Percentiles rank a stretch among this genome's conserved stretches.
Conservation (phyloP, 2,113 vertebrate species). For the Amazona vittata region DNA sequence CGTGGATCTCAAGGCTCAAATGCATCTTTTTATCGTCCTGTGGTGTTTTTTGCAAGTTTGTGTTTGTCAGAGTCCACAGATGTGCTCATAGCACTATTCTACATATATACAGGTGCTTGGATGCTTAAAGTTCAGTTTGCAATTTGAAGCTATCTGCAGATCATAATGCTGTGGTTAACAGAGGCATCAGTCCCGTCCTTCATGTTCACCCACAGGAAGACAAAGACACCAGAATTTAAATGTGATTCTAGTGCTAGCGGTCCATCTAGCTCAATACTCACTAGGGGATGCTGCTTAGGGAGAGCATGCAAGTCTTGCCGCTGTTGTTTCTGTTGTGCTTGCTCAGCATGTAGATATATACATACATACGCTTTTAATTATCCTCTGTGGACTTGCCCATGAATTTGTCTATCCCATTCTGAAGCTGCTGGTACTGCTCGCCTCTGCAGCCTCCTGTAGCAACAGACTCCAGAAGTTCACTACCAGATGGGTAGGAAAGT, state of each 20-base stretch:
- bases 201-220: not conserved
- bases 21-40: not conserved
- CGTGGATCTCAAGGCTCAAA: not conserved
- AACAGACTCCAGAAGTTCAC: not conserved
- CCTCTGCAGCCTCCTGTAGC: not conserved
- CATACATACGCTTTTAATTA: not conserved
- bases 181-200: not conserved
- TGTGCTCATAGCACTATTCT: not conserved
- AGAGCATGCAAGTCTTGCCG: not conserved
- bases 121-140: not conserved
- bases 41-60: not conserved
- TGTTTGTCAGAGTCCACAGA: not conserved
- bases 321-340: not conserved
- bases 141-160: not conserved
- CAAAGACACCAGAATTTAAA: not conserved
- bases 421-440: not conserved
- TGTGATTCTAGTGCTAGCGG: not conserved
- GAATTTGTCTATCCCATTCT: not conserved
- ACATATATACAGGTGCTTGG: rapidly evolving
- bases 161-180: not conserved
- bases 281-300: not conserved
- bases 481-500: not conserved
- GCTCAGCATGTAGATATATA: not conserved
- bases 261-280: not conserved
- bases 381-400: not conserved